These are phyloP conservation scores for Anthopleura sola DNA, from an alignment of 64 coral and sea anemone genomes.

Conservation along the genomic window DNA sequence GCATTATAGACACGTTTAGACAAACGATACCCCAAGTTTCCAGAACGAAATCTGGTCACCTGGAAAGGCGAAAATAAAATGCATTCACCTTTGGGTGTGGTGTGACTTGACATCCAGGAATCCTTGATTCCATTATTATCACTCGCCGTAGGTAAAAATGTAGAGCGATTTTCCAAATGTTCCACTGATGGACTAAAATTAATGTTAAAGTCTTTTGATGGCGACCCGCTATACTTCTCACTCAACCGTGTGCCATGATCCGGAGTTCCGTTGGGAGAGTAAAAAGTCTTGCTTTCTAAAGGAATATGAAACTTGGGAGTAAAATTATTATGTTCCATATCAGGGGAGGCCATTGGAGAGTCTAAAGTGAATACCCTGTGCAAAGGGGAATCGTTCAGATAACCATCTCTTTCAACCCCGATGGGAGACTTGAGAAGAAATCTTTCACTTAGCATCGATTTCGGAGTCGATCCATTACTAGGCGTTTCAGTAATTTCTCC, in stretches of 20 bases:
- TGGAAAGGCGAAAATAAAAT: neutral
- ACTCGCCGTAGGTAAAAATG: neutral
- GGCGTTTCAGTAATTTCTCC: neutral
- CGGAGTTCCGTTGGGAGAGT: neutral
- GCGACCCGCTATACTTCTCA: neutral
- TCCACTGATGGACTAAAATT: neutral
- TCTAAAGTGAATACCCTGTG: neutral
- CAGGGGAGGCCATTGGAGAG: neutral
- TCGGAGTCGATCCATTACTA: neutral
- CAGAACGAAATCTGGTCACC: neutral
- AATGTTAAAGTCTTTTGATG: neutral
- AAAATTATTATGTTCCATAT: neutral
- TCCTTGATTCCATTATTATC: neutral
- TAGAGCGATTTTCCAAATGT: neutral
- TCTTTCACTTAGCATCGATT: constrained; percentile 11
- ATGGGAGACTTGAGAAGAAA: constrained; percentile 20
- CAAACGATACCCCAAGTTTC: too few relatives aligned
- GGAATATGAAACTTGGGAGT: neutral
- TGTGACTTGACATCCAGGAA: neutral
- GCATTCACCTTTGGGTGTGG: neutral
- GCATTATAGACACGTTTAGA: too few relatives aligned
- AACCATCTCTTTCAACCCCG: neutral
- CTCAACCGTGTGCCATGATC: neutral
- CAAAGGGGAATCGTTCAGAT: neutral
- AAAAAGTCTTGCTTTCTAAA: neutral